A percentile compares a stretch with the other conserved stretches of the same genome.
Evolutionary conservation across 2,888 invertebrate genomes (phyloP).

Genomic region (Polydesmus complanatus): DNA sequence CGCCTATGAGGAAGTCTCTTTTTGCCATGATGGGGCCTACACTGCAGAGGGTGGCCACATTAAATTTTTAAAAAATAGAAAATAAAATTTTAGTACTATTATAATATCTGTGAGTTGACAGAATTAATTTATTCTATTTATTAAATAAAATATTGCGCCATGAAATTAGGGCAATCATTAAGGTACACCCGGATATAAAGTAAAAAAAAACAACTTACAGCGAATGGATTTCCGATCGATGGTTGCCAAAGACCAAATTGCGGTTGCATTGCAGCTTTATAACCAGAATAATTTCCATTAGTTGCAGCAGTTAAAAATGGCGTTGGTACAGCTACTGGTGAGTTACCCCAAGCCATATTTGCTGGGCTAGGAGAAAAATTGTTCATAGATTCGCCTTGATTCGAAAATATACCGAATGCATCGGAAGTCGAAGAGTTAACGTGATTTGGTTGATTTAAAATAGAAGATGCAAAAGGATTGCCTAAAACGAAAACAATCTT

Average conservation of each 20-base stretch:
- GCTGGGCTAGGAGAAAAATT: neutral
- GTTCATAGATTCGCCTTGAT: neutral
- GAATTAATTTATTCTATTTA: no score
- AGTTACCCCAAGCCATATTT: neutral
- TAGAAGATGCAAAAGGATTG: slow-evolving; percentile 9
- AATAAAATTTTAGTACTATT: neutral
- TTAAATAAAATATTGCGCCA: no score
- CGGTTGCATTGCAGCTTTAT: slow-evolving; percentile 3
- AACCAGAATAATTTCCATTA: slow-evolving; percentile 12
- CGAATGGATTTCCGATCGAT: slow-evolving; percentile 11
- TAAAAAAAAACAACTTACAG: slow-evolving; percentile 3
- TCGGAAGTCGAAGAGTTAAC: slow-evolving; percentile 7
- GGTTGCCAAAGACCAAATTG: slow-evolving; percentile 14
- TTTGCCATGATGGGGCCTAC: no score
- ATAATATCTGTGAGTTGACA: no score
- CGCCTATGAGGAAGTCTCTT: no score
- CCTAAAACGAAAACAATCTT: slow-evolving; percentile 1
- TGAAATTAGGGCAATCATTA: no score
- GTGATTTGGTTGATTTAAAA: neutral
- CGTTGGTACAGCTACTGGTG: neutral
- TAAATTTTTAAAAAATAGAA: neutral
- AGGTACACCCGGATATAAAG: no score
- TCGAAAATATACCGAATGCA: slow-evolving; percentile 3
- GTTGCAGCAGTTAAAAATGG: slow-evolving; percentile 5
- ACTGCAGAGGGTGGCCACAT: no score